Percentiles rank a stretch among this genome's conserved stretches.
Conservation (phyloP, 23 tunicate species). For the Botrylloides violaceus region DNA sequence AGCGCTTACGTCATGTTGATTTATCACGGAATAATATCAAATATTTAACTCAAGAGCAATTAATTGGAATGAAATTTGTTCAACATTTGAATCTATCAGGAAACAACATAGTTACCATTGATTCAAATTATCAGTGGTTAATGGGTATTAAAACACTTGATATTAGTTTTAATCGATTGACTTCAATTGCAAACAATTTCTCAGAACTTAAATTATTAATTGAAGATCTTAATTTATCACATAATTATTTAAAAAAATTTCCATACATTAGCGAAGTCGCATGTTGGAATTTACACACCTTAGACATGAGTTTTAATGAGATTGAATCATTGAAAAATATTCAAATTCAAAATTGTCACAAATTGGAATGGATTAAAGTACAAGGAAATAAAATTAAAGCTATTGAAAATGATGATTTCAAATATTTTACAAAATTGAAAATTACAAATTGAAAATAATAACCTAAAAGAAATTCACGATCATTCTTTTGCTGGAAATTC, state of each 20-base stretch:
- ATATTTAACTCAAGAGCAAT: not conserved
- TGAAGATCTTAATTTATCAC: conserved; percentile 5
- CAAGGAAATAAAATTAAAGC: not conserved
- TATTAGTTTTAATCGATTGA: conserved; percentile 7
- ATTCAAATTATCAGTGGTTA: not conserved
- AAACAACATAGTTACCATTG: conserved; percentile 4
- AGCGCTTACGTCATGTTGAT: conserved; percentile 3
- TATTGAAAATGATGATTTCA: not conserved
- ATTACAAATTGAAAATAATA: not conserved
- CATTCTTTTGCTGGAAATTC: not conserved
- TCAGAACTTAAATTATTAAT: not conserved
- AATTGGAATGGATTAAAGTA: not conserved
- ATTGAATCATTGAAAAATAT: not conserved
- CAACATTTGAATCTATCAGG: conserved; percentile 8
- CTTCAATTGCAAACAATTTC: not conserved
- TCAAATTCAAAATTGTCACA: not conserved
- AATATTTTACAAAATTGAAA: not conserved
- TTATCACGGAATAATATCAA: conserved; percentile 8
- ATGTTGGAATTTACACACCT: not conserved
- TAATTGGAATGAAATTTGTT: conserved; percentile 15
- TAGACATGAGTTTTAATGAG: conserved; percentile 4
- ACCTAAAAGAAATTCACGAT: not conserved
- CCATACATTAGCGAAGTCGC: not conserved
- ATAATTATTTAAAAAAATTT: not conserved
- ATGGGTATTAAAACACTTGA: conserved; percentile 12